Base-by-base conservation (phyloP, 2,797 vertebrate genomes). In the Clamator glandarius region DNA sequence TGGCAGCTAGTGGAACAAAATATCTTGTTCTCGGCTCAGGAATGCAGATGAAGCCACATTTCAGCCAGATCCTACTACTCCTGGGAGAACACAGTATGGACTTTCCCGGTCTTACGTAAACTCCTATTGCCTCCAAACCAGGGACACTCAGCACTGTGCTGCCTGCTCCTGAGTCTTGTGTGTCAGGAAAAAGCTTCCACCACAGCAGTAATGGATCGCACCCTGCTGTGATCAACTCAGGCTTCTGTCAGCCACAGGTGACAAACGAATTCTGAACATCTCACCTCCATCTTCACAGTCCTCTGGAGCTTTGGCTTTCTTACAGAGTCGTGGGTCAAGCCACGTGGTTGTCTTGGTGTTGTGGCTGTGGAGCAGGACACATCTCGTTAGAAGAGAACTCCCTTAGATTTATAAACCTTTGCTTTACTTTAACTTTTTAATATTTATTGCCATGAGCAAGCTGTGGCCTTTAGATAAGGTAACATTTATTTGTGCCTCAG, bases 271-370 rank as follows among this genome's bases (percentile, higher is more conserved):
- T 67, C 64, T n/a, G 51, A 93, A 88, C 46, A 66, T 82, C 98
- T 99, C 97, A 99, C 99, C 99, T 98, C 99, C 99, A 95, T 99
- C 99, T 86, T 99, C 98, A 94, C 99, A 99, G 85, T 99, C 99
- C 97, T 99, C 99, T 3, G 99, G 98, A 77, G 99, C 99, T 97
- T 99, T 99, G 80, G 99, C 99, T 98, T 99, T 99, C 97, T 98
- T 99, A 92, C 99, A 99, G 35, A 99, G 98, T 33, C 99, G 98
- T 17, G 99, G 99, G 97, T 99, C 99, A 95, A 99, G 97, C 99
- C 99, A 99, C 13, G 99, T 99, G 17, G 99, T 99, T 55, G 99
- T 99, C 98, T 99, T 99, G 92, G 98, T 99, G 97, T 99, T 99
- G 93, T 99, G 99, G 96, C 99, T 99, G 94, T 36, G 95, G 86